These are phyloP conservation scores for Alaudala cheleensis DNA, from an alignment of 2,113 vertebrate genomes.

Conservation along the genomic window DNA sequence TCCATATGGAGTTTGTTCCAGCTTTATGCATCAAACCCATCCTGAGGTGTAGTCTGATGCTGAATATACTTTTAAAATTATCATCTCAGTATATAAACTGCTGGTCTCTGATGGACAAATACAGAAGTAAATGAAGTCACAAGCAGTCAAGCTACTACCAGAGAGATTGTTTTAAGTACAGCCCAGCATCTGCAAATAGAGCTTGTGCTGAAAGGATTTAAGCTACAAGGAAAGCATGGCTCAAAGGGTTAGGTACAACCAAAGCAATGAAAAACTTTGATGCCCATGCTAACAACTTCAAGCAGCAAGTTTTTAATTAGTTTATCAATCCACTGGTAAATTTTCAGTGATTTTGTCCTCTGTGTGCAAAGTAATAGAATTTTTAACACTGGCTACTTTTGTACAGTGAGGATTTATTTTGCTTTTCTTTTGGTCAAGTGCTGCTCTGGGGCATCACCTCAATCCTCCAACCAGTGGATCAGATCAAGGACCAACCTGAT, in stretches of 20 bases:
- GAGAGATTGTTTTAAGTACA: not conserved
- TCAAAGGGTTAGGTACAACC: rapidly evolving
- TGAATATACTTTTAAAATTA: not conserved
- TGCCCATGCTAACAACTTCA: not conserved
- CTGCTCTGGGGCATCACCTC: not conserved
- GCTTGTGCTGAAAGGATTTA: not conserved
- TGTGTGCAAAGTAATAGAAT: not conserved
- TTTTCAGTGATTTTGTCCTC: not conserved
- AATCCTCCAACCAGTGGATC: not conserved
- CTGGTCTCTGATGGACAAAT: not conserved
- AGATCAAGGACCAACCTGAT: not conserved
- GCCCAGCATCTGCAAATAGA: not conserved
- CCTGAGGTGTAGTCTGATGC: not conserved
- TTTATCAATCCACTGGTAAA: not conserved
- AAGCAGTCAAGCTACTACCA: not conserved
- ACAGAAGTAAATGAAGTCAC: not conserved
- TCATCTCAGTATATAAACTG: not conserved
- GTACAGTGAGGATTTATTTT: not conserved
- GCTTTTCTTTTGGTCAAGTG: not conserved
- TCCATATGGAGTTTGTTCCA: not conserved
- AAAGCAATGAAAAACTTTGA: not conserved
- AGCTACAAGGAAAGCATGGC: not conserved
- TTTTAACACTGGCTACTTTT: not conserved
- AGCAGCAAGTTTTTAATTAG: not conserved
- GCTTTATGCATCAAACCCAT: not conserved